These are phyloP conservation scores for Drosophila virilis DNA, from an alignment of 1,140 invertebrate genomes.

Conservation along the genomic window DNA sequence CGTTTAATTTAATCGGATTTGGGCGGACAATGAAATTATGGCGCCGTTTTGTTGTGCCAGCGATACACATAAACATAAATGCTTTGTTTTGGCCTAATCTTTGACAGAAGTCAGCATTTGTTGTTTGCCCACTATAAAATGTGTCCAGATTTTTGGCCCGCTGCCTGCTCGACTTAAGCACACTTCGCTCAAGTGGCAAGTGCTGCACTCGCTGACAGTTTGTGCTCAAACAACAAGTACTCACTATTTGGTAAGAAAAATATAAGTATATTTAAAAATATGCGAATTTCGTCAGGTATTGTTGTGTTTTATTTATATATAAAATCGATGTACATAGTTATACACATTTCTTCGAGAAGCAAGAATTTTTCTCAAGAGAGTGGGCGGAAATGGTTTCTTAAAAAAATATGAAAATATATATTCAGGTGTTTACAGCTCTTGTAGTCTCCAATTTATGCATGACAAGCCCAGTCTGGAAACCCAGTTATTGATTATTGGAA, in stretches of 20 bases:
- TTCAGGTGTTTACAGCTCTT: too few relatives aligned
- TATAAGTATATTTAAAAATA: neutral
- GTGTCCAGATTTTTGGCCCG: conserved; percentile 68
- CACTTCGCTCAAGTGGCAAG: conserved; percentile 36
- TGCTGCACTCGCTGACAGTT: conserved; percentile 8
- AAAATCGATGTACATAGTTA: neutral
- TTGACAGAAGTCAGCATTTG: conserved; percentile 79
- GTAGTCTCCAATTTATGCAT: too few relatives aligned
- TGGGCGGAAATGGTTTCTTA: too few relatives aligned
- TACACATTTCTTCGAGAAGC: too few relatives aligned
- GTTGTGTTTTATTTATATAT: neutral
- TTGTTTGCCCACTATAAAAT: conserved; percentile 57
- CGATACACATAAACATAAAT: conserved; percentile 59
- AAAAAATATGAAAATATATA: too few relatives aligned
- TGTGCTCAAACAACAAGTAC: conserved; percentile 3
- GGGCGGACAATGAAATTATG: conserved; percentile 73
- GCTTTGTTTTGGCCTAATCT: conserved; percentile 79
- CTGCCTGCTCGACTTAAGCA: conserved; percentile 47
- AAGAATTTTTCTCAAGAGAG: too few relatives aligned
- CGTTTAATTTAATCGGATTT: conserved; percentile 82
- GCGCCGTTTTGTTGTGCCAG: conserved; percentile 71
- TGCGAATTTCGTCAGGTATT: conserved; percentile 4
- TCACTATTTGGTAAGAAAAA: conserved; percentile 6
- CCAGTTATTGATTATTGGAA: too few relatives aligned
- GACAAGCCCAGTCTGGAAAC: too few relatives aligned